These are phyloP conservation scores for Chironomus striatipennis DNA, from an alignment of 1,140 invertebrate species.

Conservation along the genomic window DNA sequence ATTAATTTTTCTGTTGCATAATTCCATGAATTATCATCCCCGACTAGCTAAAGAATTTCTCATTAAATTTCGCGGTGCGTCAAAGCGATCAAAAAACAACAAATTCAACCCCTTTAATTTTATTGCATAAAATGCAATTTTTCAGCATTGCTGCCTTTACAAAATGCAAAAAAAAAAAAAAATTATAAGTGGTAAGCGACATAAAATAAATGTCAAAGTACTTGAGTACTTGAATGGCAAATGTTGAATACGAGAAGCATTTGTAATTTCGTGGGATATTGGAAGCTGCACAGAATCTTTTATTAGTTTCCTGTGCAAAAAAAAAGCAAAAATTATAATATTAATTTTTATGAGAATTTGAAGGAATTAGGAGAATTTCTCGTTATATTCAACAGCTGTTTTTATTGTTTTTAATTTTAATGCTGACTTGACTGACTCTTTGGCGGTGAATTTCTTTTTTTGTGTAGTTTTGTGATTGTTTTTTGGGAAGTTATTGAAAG, in stretches of 20 bases:
- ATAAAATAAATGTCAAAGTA: conserved; percentile 18
- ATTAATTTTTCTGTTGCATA: background rate
- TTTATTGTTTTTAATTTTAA: background rate
- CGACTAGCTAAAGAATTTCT: background rate
- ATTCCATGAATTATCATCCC: background rate
- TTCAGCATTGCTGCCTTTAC: background rate
- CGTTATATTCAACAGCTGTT: conserved; percentile 18
- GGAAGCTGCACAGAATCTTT: background rate
- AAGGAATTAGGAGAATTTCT: background rate
- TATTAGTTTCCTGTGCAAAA: background rate
- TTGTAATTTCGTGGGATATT: conserved; percentile 5
- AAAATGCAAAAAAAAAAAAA: background rate
- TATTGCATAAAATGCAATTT: background rate
- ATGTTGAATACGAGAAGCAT: background rate
- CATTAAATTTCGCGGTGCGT: background rate
- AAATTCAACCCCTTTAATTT: background rate
- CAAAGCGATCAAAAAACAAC: background rate
- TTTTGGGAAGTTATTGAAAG: too few species aligned
- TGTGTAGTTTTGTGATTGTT: background rate
- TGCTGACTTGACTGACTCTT: too few species aligned
- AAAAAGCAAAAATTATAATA: too few species aligned
- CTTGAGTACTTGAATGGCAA: conserved; percentile 15
- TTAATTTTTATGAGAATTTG: background rate
- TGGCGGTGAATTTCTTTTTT: background rate
- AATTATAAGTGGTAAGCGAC: background rate